phyloP scores from a whole-genome alignment of 2,113 vertebrate genomes.

The Anolis carolinensis region DNA sequence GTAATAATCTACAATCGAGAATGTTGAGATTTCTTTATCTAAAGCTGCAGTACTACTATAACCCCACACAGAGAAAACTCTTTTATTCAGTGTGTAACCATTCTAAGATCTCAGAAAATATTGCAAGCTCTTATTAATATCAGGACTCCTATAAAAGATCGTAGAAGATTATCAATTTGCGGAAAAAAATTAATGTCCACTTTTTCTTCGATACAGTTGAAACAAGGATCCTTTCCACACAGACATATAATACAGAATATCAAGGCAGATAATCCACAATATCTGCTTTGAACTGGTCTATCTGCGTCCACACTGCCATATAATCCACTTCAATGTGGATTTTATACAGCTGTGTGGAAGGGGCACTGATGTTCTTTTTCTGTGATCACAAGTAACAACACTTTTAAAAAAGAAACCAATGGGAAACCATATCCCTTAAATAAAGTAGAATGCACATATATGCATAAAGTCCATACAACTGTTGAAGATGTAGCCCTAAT shows the following conservation, averaged over 20 bases:
- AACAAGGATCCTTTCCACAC: background rate
- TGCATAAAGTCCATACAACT: background rate
- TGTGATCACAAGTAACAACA: background rate
- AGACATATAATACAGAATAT: too few species aligned
- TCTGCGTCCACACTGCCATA: too few species aligned
- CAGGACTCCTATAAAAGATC: conserved; percentile 51
- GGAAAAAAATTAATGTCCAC: background rate
- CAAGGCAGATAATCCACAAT: too few species aligned
- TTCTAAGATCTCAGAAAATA: conserved; percentile 54
- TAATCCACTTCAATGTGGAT: too few species aligned
- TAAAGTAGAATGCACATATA: background rate
- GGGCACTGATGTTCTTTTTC: background rate
- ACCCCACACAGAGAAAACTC: background rate
- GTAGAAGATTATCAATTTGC: conserved; percentile 18
- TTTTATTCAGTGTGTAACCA: conserved; percentile 37
- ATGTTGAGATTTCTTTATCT: conserved; percentile 8
- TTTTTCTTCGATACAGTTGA: background rate
- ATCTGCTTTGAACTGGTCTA: too few species aligned
- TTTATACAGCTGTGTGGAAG: too few species aligned
- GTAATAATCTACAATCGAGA: conserved; percentile 59
- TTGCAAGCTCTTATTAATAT: conserved; percentile 61
- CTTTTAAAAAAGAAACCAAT: background rate
- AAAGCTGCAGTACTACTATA: conserved; percentile 26
- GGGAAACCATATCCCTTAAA: background rate
- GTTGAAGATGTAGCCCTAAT: background rate